Base-by-base conservation (phyloP, 2,113 vertebrate species). In the Caranx ignobilis region DNA sequence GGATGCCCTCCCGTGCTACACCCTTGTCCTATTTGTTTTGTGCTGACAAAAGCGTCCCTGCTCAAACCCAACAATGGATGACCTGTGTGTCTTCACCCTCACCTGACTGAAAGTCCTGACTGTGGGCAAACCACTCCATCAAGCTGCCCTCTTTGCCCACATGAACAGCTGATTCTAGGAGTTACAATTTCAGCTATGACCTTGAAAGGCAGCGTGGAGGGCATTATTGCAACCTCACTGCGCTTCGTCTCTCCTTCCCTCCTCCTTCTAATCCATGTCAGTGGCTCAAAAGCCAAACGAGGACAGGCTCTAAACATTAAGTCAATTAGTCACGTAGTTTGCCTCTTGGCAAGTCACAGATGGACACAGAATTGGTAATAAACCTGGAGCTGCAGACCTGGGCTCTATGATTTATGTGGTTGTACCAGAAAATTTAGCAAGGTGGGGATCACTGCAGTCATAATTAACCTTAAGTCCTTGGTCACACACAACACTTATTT, bases 251-350 rank as follows among this genome's bases (percentile, higher is more conserved):
- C 54, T 39, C 59, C 26, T 43, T 66, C 41, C 67, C 41, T 74
- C 62, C 66, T 70, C 71, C 64, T 79, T 71, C 34, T 79, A 77
- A 84, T 84, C 70, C 79, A 80, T 75, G 79, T 87, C 77, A 85
- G 18, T 41, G 66, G 67, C 85, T 74, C 37, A 48, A 31, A 77
- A 87, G 68, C 85, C 69, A 87, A 89, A 89, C 75, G 88, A 89
- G 81, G 80, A 84, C 77, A 71, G 56, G 41, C 75, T 85, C 87
- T 64, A 87, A 88, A 87, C 76, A 54, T 82, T 75, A 55, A 83
- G 76, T 87, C 88, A 91, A 88, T 91, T 92, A 89, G 84, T 86
- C 69, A 79, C 76, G 43, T 81, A 89, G 78, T 89, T 91, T 88
- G 84, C 88, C 77, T 91, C 88, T 80, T 87, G 85, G 79, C 82